phyloP scores from a whole-genome alignment of 2,888 invertebrate genomes.

The Nomada lathburiana region DNA sequence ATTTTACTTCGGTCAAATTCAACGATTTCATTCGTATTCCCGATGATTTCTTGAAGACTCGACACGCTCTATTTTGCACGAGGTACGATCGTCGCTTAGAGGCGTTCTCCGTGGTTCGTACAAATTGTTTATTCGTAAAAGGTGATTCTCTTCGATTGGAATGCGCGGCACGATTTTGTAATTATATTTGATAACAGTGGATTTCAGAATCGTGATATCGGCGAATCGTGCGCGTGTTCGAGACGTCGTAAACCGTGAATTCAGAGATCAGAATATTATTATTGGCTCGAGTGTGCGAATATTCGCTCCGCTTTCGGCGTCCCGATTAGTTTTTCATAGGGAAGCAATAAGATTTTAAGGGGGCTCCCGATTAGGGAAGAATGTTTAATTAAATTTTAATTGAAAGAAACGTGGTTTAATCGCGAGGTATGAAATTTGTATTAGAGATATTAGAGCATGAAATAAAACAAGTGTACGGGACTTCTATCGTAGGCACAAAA shows the following conservation, averaged over 20 bases:
- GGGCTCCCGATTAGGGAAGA: background rate
- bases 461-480: no score
- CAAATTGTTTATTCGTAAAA: background rate
- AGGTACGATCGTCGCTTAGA: background rate
- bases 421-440: no score
- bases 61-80: background rate
- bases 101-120: no score
- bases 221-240: no score
- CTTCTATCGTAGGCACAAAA: no score
- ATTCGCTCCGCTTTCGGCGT: background rate
- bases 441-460: no score
- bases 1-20: slow-evolving; percentile 11
- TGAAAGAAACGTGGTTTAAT: no score
- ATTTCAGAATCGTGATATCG: no score
- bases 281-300: background rate
- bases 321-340: background rate
- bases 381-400: no score
- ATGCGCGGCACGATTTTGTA: no score
- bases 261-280: background rate
- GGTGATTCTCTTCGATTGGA: no score
- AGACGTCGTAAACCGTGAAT: background rate
- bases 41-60: background rate
- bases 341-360: background rate
- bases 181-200: no score
- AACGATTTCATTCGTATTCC: background rate